Conservation (phyloP, 64 coral and sea anemone genomes). For the Montipora cactus region DNA sequence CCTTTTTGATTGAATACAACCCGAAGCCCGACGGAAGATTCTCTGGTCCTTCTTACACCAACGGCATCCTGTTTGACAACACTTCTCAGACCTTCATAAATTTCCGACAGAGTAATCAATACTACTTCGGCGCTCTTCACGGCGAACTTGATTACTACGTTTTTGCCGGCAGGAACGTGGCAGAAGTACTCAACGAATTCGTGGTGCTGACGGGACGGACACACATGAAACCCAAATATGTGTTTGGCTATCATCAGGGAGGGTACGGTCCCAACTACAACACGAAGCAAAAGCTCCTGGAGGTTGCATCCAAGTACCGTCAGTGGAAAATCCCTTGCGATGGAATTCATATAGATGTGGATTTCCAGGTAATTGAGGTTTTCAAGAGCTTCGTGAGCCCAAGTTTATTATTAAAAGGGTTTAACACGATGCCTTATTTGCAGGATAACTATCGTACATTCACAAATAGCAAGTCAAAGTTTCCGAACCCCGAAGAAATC, state of each 20-base stretch:
- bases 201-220: constrained; percentile 71
- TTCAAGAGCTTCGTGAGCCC: too few relatives aligned
- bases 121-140: constrained; percentile 78
- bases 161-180: constrained; percentile 75
- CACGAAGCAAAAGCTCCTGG: constrained; percentile 80
- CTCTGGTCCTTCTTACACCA: constrained; percentile 63
- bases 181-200: constrained; percentile 71
- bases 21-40: constrained; percentile 66
- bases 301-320: constrained; percentile 81
- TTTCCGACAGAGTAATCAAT: constrained; percentile 71
- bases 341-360: constrained; percentile 69
- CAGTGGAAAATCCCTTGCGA: constrained; percentile 52
- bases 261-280: constrained; percentile 84
- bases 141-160: constrained; percentile 89
- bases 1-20: constrained; percentile 87
- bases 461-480: constrained; percentile 76
- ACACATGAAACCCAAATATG: constrained; percentile 58
- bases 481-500: constrained; percentile 77
- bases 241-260: constrained; percentile 85
- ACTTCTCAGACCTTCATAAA: constrained; percentile 86
- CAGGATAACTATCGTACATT: constrained; percentile 83
- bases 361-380: constrained; percentile 26
- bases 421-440: background rate
- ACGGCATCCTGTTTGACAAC: constrained; percentile 87
- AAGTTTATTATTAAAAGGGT: too few relatives aligned